Conservation (phyloP, 2,797 vertebrate genomes). For the Ptychobarbus kaznakovi region DNA sequence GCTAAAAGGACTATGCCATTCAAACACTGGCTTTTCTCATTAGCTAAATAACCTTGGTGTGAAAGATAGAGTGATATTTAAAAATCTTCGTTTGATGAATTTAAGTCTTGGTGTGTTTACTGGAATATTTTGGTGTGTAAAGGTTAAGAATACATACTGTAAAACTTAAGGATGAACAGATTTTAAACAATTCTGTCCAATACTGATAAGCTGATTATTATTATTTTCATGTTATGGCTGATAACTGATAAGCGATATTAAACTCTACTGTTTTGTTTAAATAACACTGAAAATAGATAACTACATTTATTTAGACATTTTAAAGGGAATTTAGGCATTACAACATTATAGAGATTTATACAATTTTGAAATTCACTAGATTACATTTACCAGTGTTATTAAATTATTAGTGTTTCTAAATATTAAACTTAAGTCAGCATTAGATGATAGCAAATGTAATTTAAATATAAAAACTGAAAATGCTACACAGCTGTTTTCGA, state of each 20-base stretch:
- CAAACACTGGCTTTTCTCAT: slow-evolving; percentile 65
- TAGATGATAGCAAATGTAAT: not conserved
- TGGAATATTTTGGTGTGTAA: slow-evolving; percentile 1
- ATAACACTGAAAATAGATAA: not conserved
- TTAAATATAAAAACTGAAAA: not conserved
- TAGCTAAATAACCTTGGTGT: slow-evolving; percentile 55
- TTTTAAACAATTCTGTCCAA: not conserved
- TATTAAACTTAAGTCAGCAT: not conserved
- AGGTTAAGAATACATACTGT: slow-evolving; percentile 10
- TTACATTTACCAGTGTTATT: not conserved
- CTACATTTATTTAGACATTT: not conserved
- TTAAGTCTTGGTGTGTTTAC: slow-evolving; percentile 63
- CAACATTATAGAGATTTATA: not conserved
- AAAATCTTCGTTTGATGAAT: slow-evolving; percentile 38
- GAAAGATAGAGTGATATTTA: slow-evolving; percentile 12
- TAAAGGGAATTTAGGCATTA: not conserved
- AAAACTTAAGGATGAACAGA: slow-evolving; percentile 18
- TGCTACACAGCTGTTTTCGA: too few relatives aligned
- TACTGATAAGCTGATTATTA: not conserved
- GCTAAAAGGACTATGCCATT: slow-evolving; percentile 74
- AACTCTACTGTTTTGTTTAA: not conserved
- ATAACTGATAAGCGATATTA: not conserved
- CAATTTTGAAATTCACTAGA: not conserved
- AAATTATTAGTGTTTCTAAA: not conserved
- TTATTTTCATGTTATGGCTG: not conserved